A percentile compares a stretch with the other conserved stretches of the same genome.
These are phyloP conservation scores for Triplophysa tibetana DNA, from an alignment of 2,113 vertebrate species.

Conservation along the genomic window DNA sequence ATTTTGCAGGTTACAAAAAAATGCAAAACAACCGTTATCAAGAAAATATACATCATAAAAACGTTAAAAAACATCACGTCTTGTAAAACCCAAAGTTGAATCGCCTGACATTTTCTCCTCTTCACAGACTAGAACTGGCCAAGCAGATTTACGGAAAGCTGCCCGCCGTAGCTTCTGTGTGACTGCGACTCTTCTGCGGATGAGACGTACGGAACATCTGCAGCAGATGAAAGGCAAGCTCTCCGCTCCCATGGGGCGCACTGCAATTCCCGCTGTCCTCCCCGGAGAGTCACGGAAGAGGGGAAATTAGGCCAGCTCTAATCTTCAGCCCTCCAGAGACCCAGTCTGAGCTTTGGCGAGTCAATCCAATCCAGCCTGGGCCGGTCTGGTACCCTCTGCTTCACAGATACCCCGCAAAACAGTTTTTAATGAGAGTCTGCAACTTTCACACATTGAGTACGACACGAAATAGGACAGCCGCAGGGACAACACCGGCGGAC, in stretches of 20 bases:
- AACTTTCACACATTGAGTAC: conserved; percentile 41
- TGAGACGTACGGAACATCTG: conserved; percentile 55
- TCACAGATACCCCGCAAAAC: conserved; percentile 36
- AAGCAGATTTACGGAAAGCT: conserved; percentile 48
- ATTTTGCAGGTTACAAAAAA: background rate
- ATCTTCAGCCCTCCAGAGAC: conserved; percentile 49
- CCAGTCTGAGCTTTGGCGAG: conserved; percentile 39
- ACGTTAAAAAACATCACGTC: background rate
- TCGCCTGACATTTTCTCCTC: conserved; percentile 25
- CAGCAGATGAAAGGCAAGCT: conserved; percentile 59
- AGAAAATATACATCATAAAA: background rate
- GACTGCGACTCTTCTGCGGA: conserved; percentile 48
- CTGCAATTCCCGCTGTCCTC: conserved; percentile 53
- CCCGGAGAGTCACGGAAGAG: conserved; percentile 48
- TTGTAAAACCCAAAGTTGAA: background rate
- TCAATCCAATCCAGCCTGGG: conserved; percentile 33
- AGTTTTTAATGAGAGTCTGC: conserved; percentile 55
- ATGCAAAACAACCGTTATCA: background rate
- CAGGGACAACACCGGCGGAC: conserved; percentile 20
- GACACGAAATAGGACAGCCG: conserved; percentile 48
- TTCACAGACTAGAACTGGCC: conserved; percentile 38
- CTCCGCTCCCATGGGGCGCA: conserved; percentile 46
- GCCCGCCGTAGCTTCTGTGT: conserved; percentile 40
- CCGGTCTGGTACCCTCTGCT: conserved; percentile 32
- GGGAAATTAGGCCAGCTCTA: conserved; percentile 57